These are phyloP conservation scores for Tursiops truncatus DNA, from an alignment of 2,113 vertebrate species.

Conservation along the genomic window DNA sequence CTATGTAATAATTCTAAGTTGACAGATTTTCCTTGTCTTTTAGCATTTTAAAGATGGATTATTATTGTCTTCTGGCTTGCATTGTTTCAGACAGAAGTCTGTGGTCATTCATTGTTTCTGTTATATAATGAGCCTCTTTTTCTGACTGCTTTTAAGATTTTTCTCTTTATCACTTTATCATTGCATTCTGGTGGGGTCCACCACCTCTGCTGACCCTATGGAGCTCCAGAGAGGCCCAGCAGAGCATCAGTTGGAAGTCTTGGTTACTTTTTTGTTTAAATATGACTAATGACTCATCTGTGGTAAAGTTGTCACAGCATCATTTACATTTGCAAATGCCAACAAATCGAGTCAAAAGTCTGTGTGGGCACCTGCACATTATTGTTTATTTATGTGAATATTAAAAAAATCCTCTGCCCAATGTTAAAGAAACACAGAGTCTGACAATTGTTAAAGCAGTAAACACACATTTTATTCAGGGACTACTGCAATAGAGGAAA, in stretches of 20 bases:
- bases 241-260: not conserved
- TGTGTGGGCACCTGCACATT: not conserved
- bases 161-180: not conserved
- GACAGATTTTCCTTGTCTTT: slow-evolving; percentile 3
- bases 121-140: not conserved
- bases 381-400: not conserved
- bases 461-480: not conserved
- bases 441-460: not conserved
- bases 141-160: not conserved
- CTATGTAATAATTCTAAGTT: not conserved
- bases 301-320: not conserved
- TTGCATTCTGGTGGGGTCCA: not conserved
- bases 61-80: slow-evolving; percentile 10
- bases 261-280: not conserved
- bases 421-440: not conserved
- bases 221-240: not conserved
- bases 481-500: not conserved
- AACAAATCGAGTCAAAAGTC: not conserved
- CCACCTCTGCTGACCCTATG: too few species aligned
- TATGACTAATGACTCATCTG: not conserved
- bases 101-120: not conserved
- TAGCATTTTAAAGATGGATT: slow-evolving; percentile 1
- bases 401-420: not conserved
- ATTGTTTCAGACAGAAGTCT: not conserved
- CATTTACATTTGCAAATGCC: not conserved